These are phyloP conservation scores for Potorous gilbertii DNA, from an alignment of 2,797 vertebrate genomes.

Conservation along the genomic window DNA sequence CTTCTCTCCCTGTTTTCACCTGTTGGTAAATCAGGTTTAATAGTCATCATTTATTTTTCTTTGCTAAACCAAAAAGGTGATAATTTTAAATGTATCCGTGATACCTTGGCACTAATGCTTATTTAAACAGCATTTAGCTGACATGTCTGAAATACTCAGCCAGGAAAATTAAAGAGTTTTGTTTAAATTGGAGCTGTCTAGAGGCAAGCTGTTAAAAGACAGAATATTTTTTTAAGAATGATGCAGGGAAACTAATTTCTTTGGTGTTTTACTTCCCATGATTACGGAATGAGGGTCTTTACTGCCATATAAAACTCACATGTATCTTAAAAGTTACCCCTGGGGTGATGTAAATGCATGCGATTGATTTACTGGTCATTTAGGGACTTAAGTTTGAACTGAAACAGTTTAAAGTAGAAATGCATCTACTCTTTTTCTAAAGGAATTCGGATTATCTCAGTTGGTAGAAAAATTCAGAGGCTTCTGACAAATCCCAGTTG, in stretches of 20 bases:
- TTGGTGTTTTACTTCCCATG: slow-evolving; percentile 32
- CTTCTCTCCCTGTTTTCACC: not conserved
- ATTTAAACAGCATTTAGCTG: not conserved
- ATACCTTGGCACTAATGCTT: slow-evolving; percentile 16
- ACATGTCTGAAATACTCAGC: not conserved
- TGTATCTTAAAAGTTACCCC: slow-evolving; percentile 14
- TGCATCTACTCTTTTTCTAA: not conserved
- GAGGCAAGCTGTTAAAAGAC: not conserved
- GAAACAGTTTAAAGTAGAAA: not conserved
- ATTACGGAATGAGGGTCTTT: slow-evolving; percentile 15
- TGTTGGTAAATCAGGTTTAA: slow-evolving; percentile 3
- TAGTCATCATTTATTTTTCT: slow-evolving; percentile 28
- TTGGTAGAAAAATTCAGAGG: not conserved
- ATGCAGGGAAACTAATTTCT: not conserved
- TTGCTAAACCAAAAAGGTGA: not conserved
- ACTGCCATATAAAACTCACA: slow-evolving; percentile 15
- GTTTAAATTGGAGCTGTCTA: not conserved
- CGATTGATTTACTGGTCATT: not conserved
- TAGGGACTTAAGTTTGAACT: not conserved
- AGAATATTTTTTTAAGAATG: slow-evolving; percentile 19
- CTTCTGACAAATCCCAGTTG: not conserved
- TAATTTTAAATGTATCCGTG: slow-evolving; percentile 13
- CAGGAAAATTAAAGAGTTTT: slow-evolving; percentile 25
- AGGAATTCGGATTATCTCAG: not conserved
- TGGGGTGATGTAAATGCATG: not conserved